These are phyloP conservation scores for Rotaria magnacalcarata DNA, from an alignment of 2,888 invertebrate species.

Conservation along the genomic window DNA sequence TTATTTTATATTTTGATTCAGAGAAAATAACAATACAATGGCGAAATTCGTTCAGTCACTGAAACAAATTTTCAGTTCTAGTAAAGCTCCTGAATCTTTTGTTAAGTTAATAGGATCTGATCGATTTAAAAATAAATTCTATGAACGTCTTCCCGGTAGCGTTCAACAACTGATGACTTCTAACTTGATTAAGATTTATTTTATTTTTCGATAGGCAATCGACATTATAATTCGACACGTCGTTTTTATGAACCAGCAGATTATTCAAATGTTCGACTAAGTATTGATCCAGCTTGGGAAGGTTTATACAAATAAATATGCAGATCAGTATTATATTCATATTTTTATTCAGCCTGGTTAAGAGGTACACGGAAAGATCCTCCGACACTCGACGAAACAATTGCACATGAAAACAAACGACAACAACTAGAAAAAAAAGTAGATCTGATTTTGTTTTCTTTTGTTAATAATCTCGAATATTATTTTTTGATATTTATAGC, in stretches of 20 bases:
- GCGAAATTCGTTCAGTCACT: not conserved
- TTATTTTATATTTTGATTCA: no score
- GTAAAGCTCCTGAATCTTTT: not conserved
- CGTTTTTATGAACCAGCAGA: not conserved
- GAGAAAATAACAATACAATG: not conserved
- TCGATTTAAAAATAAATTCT: conserved; percentile 9
- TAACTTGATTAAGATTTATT: not conserved
- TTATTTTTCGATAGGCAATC: not conserved
- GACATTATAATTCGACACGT: not conserved
- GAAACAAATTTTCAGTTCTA: not conserved
- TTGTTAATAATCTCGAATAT: no score
- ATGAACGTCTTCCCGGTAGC: not conserved
- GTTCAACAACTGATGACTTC: not conserved
- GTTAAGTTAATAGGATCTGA: not conserved
- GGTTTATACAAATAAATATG: not conserved
- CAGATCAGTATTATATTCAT: not conserved
- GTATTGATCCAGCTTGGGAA: conserved; percentile 27
- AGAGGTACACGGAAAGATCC: conserved; percentile 3
- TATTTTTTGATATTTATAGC: not conserved
- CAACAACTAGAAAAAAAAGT: not conserved
- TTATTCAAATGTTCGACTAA: not conserved
- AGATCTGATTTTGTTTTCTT: not conserved
- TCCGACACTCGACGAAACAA: not conserved
- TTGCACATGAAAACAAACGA: not conserved
- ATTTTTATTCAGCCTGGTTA: not conserved